Evolutionary conservation across 2,113 vertebrate species (phyloP).

Genomic region (Acinonyx jubatus): DNA sequence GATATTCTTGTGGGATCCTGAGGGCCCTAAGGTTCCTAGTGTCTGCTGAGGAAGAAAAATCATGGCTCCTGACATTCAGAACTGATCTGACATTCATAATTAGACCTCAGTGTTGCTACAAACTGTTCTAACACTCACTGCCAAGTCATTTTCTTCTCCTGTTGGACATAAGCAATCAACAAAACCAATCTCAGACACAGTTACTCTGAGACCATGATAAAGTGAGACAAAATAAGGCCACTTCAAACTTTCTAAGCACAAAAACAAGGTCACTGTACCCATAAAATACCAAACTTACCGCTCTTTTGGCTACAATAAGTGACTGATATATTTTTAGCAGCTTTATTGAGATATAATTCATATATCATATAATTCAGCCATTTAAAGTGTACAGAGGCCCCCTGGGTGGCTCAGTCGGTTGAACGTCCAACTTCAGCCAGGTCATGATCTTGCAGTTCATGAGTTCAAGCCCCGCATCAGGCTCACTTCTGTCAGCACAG

Average conservation of each 20-base stretch:
- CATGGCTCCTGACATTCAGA: neutral
- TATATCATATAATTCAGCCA: neutral
- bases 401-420: neutral
- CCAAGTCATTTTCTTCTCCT: neutral
- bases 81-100: neutral
- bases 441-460: neutral
- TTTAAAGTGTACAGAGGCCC: neutral
- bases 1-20: neutral
- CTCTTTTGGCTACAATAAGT: neutral
- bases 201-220: neutral
- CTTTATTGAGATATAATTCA: neutral
- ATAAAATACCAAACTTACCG: neutral
- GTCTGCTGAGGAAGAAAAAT: neutral
- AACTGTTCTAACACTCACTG: neutral
- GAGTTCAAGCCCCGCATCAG: neutral
- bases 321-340: neutral
- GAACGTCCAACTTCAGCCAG: neutral
- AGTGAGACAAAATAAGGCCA: neutral
- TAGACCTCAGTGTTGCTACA: neutral
- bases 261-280: neutral
- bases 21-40: neutral
- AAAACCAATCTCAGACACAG: neutral
- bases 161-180: neutral
- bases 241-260: neutral
- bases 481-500: neutral